These are phyloP conservation scores for Leucopternis melanops DNA, from an alignment of 2,113 vertebrate species.

Conservation along the genomic window DNA sequence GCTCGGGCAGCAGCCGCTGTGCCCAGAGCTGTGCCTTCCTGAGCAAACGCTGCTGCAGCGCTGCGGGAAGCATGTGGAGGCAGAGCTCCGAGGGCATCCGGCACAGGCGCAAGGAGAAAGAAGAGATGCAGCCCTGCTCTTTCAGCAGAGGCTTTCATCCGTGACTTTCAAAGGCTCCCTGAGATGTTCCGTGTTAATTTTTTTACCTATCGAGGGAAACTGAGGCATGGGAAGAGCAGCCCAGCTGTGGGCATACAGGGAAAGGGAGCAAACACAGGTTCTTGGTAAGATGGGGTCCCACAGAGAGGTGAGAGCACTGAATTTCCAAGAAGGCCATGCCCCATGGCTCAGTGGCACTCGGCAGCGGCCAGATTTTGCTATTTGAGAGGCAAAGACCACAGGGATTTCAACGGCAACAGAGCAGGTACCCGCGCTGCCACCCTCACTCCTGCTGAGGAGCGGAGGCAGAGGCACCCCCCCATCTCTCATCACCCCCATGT, in stretches of 20 bases:
- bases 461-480: background rate
- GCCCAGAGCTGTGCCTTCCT: background rate
- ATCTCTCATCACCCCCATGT: background rate
- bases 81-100: background rate
- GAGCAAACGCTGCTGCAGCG: background rate
- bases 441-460: background rate
- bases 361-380: background rate
- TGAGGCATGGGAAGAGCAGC: background rate
- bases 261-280: background rate
- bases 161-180: background rate
- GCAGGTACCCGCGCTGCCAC: too few relatives aligned
- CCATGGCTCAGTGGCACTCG: background rate
- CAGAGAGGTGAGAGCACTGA: background rate
- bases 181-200: fast-evolving
- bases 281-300: background rate
- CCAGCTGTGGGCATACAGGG: background rate
- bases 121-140: background rate
- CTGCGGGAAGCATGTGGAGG: fast-evolving
- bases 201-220: background rate
- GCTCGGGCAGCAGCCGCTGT: background rate
- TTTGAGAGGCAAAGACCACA: background rate
- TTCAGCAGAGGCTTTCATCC: background rate
- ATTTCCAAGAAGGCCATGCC: background rate
- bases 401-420: fast-evolving
- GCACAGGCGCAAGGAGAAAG: background rate